Evolutionary conservation across 1,140 invertebrate genomes (phyloP).

Genomic region (Kradibia gibbosae): DNA sequence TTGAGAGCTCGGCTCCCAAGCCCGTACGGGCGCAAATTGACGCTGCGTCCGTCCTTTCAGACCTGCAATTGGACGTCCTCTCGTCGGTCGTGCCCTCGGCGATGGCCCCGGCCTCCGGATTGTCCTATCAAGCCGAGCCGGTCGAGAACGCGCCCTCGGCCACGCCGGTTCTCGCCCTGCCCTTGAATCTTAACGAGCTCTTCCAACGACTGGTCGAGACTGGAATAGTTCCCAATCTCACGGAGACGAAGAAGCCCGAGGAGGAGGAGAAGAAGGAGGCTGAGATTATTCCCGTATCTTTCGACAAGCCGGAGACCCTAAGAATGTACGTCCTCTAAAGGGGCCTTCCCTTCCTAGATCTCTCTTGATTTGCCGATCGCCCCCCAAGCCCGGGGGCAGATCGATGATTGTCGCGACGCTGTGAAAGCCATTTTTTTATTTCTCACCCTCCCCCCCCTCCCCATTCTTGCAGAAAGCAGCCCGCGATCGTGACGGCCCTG

Average conservation of each 20-base stretch:
- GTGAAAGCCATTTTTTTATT: too few relatives aligned
- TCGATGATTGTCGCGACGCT: too few relatives aligned
- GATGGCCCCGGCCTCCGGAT: slow-evolving; percentile 74
- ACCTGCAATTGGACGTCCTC: slow-evolving; percentile 75
- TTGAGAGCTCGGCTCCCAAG: too few relatives aligned
- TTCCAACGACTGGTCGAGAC: slow-evolving; percentile 87
- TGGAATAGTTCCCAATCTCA: slow-evolving; percentile 81
- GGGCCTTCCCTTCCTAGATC: too few relatives aligned
- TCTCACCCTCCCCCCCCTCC: too few relatives aligned
- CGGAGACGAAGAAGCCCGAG: slow-evolving; percentile 67
- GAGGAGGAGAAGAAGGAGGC: slow-evolving; percentile 70
- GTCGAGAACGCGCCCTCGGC: slow-evolving; percentile 61
- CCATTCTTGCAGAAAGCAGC: slow-evolving; percentile 81
- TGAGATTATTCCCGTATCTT: slow-evolving; percentile 77
- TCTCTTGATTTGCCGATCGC: too few relatives aligned
- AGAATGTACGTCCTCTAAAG: slow-evolving; percentile 76
- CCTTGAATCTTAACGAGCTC: slow-evolving; percentile 84
- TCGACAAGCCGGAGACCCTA: slow-evolving; percentile 80
- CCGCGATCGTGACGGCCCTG: slow-evolving; percentile 78
- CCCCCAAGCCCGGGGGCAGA: too few relatives aligned
- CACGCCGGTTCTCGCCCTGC: slow-evolving; percentile 47
- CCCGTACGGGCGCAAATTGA: too few relatives aligned
- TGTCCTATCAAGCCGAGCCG: slow-evolving; percentile 72
- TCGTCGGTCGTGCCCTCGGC: slow-evolving; percentile 78
- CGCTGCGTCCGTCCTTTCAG: too few relatives aligned